phyloP scores from a whole-genome alignment of 2,888 invertebrate genomes.

The Tetropium fuscum region DNA sequence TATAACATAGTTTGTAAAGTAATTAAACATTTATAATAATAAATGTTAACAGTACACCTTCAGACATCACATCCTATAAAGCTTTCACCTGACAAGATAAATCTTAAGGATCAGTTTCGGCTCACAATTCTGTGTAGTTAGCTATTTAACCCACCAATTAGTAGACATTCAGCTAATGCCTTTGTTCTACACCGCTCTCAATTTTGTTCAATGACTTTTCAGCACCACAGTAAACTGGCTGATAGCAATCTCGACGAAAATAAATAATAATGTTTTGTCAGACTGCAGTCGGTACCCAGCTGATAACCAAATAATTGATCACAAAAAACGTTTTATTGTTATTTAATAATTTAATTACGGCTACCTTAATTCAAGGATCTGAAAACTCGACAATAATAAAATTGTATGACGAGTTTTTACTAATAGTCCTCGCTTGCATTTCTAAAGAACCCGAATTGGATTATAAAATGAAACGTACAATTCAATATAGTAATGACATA shows the following conservation, averaged over 20 bases:
- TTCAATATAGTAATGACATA: too few species aligned
- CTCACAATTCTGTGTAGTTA: slow-evolving; percentile 6
- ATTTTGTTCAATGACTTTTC: slow-evolving; percentile 46
- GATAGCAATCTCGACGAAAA: slow-evolving; percentile 2
- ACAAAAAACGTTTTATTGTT: neutral
- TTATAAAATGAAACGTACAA: too few species aligned
- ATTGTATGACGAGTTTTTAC: too few species aligned
- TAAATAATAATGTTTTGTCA: slow-evolving; percentile 5
- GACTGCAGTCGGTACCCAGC: neutral
- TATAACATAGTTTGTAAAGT: too few species aligned
- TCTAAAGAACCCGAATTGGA: too few species aligned
- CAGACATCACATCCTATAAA: too few species aligned
- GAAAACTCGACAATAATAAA: too few species aligned
- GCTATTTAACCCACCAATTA: slow-evolving; percentile 38
- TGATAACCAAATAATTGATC: slow-evolving; percentile 2
- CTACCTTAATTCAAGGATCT: slow-evolving; percentile 10
- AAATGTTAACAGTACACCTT: too few species aligned
- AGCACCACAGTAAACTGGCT: too few species aligned
- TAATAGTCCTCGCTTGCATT: too few species aligned
- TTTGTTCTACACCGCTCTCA: slow-evolving; percentile 42
- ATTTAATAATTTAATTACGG: slow-evolving; percentile 8
- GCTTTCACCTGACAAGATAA: too few species aligned
- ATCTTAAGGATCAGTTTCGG: slow-evolving; percentile 1
- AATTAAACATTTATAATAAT: too few species aligned
- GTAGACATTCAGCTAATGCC: slow-evolving; percentile 37